These are phyloP conservation scores for Platyrinchus mystaceus DNA, from an alignment of 2,797 vertebrate species.

Conservation along the genomic window DNA sequence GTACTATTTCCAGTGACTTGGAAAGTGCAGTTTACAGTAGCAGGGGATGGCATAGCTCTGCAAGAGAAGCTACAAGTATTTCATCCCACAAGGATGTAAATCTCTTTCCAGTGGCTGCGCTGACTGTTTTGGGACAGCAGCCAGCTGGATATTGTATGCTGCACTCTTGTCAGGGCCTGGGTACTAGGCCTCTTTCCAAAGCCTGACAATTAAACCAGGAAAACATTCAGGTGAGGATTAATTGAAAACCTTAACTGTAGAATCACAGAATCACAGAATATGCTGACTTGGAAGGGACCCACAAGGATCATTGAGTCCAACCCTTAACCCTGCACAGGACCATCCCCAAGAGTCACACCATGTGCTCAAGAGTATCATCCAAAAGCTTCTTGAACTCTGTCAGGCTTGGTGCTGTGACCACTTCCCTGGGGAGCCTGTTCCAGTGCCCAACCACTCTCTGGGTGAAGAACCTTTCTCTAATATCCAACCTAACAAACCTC, in stretches of 20 bases:
- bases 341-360: background rate
- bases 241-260: constrained; percentile 16
- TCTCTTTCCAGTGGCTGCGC: background rate
- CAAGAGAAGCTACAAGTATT: background rate
- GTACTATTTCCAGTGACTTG: background rate
- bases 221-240: constrained; percentile 6
- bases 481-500: background rate
- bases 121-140: constrained; percentile 18
- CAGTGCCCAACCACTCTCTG: background rate
- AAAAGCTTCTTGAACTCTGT: background rate
- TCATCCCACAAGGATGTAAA: constrained; percentile 15
- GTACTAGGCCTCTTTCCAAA: constrained; percentile 41
- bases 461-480: background rate
- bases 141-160: constrained; percentile 33
- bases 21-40: background rate
- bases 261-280: background rate
- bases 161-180: constrained; percentile 45
- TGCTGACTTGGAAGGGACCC: background rate
- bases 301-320: background rate
- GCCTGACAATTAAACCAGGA: constrained; percentile 43
- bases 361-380: background rate
- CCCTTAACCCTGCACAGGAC: background rate
- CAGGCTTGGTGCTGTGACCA: background rate
- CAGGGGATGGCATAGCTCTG: background rate
- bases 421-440: background rate